A percentile compares a stretch with the other conserved stretches of the same genome.
These are phyloP conservation scores for Linurgus olivaceus DNA, from an alignment of 2,797 vertebrate genomes.

Conservation along the genomic window DNA sequence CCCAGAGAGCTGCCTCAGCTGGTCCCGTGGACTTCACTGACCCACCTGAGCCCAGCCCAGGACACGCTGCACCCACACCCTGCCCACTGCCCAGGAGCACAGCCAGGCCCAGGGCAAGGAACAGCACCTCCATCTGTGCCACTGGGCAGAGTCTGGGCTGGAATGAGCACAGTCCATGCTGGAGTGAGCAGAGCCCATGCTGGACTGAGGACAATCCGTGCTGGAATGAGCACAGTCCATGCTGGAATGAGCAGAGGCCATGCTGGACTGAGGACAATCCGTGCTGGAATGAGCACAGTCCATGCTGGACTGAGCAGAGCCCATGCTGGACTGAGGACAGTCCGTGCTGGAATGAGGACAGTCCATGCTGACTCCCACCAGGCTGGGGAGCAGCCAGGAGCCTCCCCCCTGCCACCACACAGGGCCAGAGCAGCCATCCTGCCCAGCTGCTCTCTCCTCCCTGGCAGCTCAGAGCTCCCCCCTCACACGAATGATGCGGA, in stretches of 20 bases:
- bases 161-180: no score
- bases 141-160: rapidly evolving
- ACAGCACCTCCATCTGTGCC: neutral
- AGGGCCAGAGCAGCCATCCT: neutral
- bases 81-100: neutral
- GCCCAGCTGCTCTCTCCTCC: neutral
- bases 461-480: neutral
- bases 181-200: no score
- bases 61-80: neutral
- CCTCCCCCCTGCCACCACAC: rapidly evolving
- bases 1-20: rapidly evolving
- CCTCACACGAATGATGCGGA: rapidly evolving
- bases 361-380: rapidly evolving
- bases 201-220: no score
- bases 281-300: no score
- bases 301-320: no score
- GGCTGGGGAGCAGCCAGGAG: neutral
- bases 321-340: no score
- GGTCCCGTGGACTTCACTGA: neutral
- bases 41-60: neutral
- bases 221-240: no score
- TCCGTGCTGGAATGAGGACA: neutral
- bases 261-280: no score
- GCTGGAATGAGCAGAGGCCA: no score
- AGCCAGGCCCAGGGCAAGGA: neutral